Evolutionary conservation across 1,140 invertebrate species (phyloP).

Genomic region (Musca domestica): DNA sequence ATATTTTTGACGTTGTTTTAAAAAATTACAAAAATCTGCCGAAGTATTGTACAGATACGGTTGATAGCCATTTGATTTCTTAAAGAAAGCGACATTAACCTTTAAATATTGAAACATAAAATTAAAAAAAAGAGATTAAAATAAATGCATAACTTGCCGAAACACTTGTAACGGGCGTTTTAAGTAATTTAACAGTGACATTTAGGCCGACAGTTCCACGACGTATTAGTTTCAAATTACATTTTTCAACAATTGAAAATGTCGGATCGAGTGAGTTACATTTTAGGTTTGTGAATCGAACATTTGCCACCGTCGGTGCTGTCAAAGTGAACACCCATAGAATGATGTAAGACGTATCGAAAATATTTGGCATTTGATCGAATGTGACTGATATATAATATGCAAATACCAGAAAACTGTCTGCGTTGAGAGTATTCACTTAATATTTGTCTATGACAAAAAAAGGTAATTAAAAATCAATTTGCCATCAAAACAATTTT

Average conservation of each 20-base stretch:
- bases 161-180: not conserved
- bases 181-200: not conserved
- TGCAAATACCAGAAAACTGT: too few species aligned
- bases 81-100: not conserved
- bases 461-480: too few species aligned
- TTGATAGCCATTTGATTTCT: not conserved
- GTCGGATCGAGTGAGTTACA: not conserved
- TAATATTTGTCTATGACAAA: too few species aligned
- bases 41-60: not conserved
- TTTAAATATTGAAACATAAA: not conserved
- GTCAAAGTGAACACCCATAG: too few species aligned
- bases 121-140: too few species aligned
- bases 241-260: not conserved
- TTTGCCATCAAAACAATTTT: too few species aligned
- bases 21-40: constrained; percentile 25
- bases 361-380: too few species aligned
- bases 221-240: not conserved
- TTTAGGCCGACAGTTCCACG: not conserved
- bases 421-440: too few species aligned
- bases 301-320: too few species aligned
- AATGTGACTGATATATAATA: too few species aligned
- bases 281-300: not conserved
- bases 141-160: not conserved
- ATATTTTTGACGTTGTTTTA: not conserved
- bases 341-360: too few species aligned